phyloP scores from a whole-genome alignment of 2,797 vertebrate genomes.

The Peromyscus nudipes region DNA sequence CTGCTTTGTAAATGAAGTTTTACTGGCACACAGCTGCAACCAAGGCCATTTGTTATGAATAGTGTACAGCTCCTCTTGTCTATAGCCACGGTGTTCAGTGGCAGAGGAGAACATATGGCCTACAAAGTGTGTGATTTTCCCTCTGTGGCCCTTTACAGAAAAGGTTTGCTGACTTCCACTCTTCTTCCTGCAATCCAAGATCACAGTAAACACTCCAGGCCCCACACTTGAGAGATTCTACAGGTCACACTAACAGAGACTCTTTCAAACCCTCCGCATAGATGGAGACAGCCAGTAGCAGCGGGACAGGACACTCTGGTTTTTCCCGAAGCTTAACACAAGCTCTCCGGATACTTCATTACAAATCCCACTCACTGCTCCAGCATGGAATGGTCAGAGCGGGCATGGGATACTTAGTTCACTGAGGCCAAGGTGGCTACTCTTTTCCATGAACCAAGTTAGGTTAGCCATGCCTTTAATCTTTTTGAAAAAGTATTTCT shows the following conservation, averaged over 20 bases:
- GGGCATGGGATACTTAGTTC: not conserved
- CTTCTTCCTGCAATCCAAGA: not conserved
- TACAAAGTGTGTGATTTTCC: not conserved
- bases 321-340: not conserved
- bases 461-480: constrained; percentile 1
- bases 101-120: not conserved
- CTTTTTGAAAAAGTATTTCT: not conserved
- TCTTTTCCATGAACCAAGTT: not conserved
- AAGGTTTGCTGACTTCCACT: not conserved
- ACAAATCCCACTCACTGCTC: not conserved
- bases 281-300: not conserved
- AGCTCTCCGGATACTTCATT: not conserved
- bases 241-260: not conserved
- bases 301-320: not conserved
- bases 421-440: not conserved
- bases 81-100: not conserved
- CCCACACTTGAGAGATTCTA: not conserved
- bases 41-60: not conserved
- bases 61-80: not conserved
- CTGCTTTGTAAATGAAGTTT: not conserved
- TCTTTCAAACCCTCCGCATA: not conserved
- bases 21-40: not conserved
- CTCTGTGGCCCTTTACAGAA: not conserved
- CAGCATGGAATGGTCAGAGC: not conserved
- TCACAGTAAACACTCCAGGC: not conserved